These are phyloP conservation scores for Gobionotothen gibberifrons DNA, from an alignment of 2,797 vertebrate genomes.

Conservation along the genomic window DNA sequence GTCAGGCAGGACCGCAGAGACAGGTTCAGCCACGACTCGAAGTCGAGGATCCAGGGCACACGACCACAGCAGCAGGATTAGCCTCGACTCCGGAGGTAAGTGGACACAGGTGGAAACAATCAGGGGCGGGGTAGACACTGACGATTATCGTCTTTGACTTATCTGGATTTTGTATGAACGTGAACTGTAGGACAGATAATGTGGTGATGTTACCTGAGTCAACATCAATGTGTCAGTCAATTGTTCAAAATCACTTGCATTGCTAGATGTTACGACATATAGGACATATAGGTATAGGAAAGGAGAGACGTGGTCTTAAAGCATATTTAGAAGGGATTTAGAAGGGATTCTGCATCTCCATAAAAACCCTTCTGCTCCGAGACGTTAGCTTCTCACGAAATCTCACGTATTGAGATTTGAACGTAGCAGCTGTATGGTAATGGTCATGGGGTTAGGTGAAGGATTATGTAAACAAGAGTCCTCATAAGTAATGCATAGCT, in stretches of 20 bases:
- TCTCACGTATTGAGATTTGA: neutral
- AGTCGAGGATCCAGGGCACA: too few species aligned
- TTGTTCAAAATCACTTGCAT: neutral
- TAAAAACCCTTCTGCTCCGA: neutral
- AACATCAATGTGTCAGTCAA: neutral
- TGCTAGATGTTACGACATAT: neutral
- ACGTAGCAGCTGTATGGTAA: neutral
- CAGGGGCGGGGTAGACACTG: too few species aligned
- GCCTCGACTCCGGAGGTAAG: too few species aligned
- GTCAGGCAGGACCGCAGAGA: too few species aligned
- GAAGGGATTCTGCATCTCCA: constrained; percentile 1
- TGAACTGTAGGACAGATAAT: neutral
- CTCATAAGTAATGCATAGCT: neutral
- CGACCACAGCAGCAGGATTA: too few species aligned
- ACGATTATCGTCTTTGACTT: too few species aligned
- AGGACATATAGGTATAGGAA: too few species aligned
- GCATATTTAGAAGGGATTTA: neutral
- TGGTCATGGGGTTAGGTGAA: too few species aligned
- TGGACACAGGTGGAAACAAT: too few species aligned
- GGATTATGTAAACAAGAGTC: neutral
- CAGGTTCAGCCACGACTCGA: too few species aligned
- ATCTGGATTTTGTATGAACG: too few species aligned
- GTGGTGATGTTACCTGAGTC: neutral
- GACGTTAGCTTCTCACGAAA: neutral
- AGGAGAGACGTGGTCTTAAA: neutral